Base-by-base conservation (phyloP, 2,113 vertebrate species). In the Syrrhaptes paradoxus region DNA sequence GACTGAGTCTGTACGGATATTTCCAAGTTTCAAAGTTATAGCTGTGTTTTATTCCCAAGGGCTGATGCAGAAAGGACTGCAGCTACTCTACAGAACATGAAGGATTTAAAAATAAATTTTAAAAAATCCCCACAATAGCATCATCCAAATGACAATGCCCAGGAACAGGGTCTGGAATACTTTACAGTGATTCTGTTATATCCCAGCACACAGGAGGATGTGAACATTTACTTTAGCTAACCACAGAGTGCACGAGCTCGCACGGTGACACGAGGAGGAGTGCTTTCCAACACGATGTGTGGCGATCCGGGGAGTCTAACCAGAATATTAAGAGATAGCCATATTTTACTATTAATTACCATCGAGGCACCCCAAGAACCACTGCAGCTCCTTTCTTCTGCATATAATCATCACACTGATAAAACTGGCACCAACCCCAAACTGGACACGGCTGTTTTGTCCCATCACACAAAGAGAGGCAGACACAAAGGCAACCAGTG, bases 401-500 rank as follows among this genome's bases (percentile, higher is more conserved):
- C 58, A 43, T 75, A 87, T 71, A 95, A 82, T 85, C 84, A 87
- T 73, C 91, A 87, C 80, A 91, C 31, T 80, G 95, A 89, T 67
- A 87, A 85, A 93, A 90, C 55, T 93, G 91, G 95, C 91, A 93
- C 43, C 59, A 70, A 48, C 55, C 67, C 82, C 85, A 78, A 80
- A 66, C 29, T 73, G 85, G 89, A 87, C 78, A 65, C 20, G 36
- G 79, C 87, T 89, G 78, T 95, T 96, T 87, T 95, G 93, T 92
- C 74, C 74, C 78, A 82, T 38, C 54, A 41, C 80, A 96, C 91
- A 96, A 94, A 97, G 86, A 84, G 34, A 92, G 59, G 85, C 89
- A 96, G 71, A 87, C 89, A 96, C 85, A 96, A 95, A 96, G 91
- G 76, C 78, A 94, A 91, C 31, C 28, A 58, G 67, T 85, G 91